Percentiles rank a stretch among this genome's conserved stretches.
Evolutionary conservation across 2,888 invertebrate genomes (phyloP).

Genomic region (Mythimna impura): DNA sequence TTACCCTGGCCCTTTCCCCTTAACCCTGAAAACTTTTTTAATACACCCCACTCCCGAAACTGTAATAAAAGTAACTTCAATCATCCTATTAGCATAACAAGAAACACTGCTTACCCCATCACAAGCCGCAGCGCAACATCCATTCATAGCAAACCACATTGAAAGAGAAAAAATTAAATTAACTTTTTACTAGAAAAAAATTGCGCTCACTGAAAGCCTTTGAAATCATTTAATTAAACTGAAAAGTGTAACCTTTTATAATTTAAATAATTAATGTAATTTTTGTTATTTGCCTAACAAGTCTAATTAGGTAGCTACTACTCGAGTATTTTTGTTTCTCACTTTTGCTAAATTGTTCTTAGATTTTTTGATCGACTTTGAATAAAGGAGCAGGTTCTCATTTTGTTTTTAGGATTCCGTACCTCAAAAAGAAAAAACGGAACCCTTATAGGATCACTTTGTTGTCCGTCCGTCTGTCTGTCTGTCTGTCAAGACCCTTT

Average conservation of each 20-base stretch:
- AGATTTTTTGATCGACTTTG: background rate
- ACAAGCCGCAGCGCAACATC: constrained; percentile 16
- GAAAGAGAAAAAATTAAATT: constrained; percentile 49
- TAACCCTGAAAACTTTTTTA: background rate
- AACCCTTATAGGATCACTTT: too few species aligned
- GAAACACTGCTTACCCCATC: constrained; percentile 28
- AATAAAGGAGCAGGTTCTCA: too few species aligned
- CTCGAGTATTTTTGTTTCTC: constrained; percentile 29
- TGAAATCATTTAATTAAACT: constrained; percentile 59
- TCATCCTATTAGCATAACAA: constrained; percentile 49
- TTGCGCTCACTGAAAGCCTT: constrained; percentile 30
- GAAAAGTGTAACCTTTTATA: constrained; percentile 60
- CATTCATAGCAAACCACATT: constrained; percentile 45
- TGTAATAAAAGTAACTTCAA: constrained; percentile 20
- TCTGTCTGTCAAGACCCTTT: too few species aligned
- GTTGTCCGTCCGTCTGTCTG: too few species aligned
- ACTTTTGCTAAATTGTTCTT: constrained; percentile 1
- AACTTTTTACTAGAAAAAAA: constrained; percentile 42
- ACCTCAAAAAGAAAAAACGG: too few species aligned
- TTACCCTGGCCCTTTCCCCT: background rate
- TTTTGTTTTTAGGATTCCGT: too few species aligned
- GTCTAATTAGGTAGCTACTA: constrained; percentile 42
- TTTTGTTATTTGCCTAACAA: constrained; percentile 42
- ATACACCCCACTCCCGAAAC: constrained; percentile 16
- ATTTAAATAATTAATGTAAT: constrained; percentile 52